Conservation (phyloP, 2,888 invertebrate genomes). For the Trachelus stipa region DNA sequence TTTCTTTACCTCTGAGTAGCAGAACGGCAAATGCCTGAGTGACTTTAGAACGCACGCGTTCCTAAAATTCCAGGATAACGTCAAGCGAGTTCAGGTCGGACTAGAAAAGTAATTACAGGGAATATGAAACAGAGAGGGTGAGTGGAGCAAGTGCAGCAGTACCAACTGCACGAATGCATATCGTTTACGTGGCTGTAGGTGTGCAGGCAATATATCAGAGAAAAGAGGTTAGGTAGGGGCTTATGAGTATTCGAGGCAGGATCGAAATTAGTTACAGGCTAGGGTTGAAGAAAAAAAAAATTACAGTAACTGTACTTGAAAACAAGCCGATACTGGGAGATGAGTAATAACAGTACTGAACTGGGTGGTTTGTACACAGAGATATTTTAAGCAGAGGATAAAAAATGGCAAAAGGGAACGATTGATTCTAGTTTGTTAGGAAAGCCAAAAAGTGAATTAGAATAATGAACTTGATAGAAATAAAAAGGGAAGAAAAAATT, state of each 20-base stretch:
- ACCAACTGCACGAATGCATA: not conserved
- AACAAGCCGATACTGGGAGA: not conserved
- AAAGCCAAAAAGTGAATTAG: too few species aligned
- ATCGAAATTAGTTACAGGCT: not conserved
- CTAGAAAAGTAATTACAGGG: constrained; percentile 41
- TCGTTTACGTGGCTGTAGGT: not conserved
- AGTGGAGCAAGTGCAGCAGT: not conserved
- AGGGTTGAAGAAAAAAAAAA: not conserved
- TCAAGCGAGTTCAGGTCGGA: not conserved
- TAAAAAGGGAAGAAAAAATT: too few species aligned
- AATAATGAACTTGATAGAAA: too few species aligned
- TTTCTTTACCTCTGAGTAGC: not conserved
- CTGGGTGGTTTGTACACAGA: too few species aligned
- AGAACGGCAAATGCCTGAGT: not conserved
- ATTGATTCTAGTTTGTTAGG: too few species aligned
- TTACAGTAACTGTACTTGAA: not conserved
- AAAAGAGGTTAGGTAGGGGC: not conserved
- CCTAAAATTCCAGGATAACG: not conserved
- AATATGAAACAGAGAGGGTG: constrained; percentile 28
- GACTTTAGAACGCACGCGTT: not conserved
- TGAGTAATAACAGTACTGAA: not conserved
- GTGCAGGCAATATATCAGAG: not conserved
- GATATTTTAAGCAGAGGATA: too few species aligned
- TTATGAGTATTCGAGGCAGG: not conserved
- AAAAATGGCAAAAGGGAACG: too few species aligned